These are phyloP conservation scores for Musca domestica DNA, from an alignment of 1,140 invertebrate genomes.

Conservation along the genomic window DNA sequence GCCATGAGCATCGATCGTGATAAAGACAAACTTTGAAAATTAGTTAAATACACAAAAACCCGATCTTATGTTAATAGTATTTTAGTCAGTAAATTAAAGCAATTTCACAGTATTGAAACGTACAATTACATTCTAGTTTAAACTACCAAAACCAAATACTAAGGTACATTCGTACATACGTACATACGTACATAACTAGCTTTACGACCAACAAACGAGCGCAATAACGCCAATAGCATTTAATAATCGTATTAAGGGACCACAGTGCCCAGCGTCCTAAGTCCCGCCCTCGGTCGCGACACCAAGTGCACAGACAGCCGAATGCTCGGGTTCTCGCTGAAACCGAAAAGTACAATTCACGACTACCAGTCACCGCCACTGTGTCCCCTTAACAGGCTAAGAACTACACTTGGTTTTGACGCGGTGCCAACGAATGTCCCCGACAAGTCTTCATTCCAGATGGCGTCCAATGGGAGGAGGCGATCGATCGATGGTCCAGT, in stretches of 20 bases:
- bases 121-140: slow-evolving; percentile 18
- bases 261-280: not conserved
- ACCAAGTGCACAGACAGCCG: too few species aligned
- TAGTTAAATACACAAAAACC: slow-evolving; percentile 15
- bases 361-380: not conserved
- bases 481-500: too few species aligned
- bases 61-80: slow-evolving; percentile 15
- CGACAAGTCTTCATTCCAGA: too few species aligned
- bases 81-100: slow-evolving; percentile 23
- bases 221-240: slow-evolving; percentile 6
- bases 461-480: too few species aligned
- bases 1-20: slow-evolving; percentile 54
- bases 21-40: slow-evolving; percentile 53
- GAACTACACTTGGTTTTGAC: too few species aligned
- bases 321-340: too few species aligned
- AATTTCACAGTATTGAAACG: slow-evolving; percentile 24
- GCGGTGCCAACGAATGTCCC: too few species aligned
- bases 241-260: slow-evolving; percentile 1
- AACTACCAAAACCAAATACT: not conserved
- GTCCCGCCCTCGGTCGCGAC: too few species aligned
- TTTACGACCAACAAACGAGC: not conserved
- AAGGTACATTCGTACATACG: too few species aligned
- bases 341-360: too few species aligned
- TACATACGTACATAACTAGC: too few species aligned
- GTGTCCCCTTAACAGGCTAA: not conserved